These are phyloP conservation scores for Temnothorax ravouxi DNA, from an alignment of 2,888 invertebrate genomes.

Conservation along the genomic window DNA sequence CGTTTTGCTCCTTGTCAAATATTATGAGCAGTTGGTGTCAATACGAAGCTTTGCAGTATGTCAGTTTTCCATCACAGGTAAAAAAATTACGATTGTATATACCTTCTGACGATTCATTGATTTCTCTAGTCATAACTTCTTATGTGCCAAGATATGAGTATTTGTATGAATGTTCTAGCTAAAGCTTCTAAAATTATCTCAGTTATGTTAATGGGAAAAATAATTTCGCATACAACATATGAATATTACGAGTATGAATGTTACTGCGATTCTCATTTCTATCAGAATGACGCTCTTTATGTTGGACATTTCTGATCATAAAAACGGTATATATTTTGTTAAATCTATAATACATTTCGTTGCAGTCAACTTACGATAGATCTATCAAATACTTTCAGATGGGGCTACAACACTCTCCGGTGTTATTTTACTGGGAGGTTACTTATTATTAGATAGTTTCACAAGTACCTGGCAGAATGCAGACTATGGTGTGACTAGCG, in stretches of 20 bases:
- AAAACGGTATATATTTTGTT: slow-evolving; percentile 86
- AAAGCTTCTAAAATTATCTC: slow-evolving; percentile 99
- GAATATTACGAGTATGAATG: slow-evolving; percentile 97
- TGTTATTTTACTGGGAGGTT: slow-evolving; percentile 93
- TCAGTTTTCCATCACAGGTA: slow-evolving; percentile 99
- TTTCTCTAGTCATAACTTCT: not conserved
- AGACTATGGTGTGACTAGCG: slow-evolving; percentile 92
- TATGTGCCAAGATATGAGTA: not conserved
- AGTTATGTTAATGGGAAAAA: slow-evolving; percentile 99
- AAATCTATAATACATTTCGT: not conserved
- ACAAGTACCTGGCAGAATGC: slow-evolving; percentile 99
- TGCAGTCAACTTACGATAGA: not conserved
- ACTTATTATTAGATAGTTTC: slow-evolving; percentile 98
- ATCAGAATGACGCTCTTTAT: slow-evolving; percentile 97
- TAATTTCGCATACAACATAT: slow-evolving; percentile 95
- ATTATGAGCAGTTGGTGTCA: slow-evolving; percentile 99
- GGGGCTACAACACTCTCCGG: slow-evolving; percentile 94
- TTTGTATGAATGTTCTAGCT: slow-evolving; percentile 88
- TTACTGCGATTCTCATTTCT: slow-evolving; percentile 95
- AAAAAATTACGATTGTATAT: slow-evolving; percentile 41
- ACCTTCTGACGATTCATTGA: not conserved
- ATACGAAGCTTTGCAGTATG: slow-evolving; percentile 99
- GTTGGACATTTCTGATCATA: slow-evolving; percentile 91
- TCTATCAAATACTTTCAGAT: slow-evolving; percentile 81
- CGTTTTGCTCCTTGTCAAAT: slow-evolving; percentile 98